Conservation (phyloP, 2,888 invertebrate genomes). For the Caenorhabditis auriculariae region DNA sequence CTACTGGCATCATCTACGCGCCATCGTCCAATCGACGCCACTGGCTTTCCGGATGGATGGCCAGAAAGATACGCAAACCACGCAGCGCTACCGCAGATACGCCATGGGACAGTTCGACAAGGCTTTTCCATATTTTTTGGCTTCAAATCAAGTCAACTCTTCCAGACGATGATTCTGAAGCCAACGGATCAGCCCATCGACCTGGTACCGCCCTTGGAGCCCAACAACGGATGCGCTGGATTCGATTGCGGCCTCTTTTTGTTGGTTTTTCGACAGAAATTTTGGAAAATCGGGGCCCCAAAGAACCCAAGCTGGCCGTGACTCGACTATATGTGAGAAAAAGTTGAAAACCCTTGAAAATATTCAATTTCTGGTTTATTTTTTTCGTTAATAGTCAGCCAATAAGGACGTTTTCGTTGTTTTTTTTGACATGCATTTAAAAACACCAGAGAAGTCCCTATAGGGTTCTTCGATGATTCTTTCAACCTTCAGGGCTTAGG, state of each 20-base stretch:
- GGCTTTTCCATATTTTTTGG: conserved; percentile 4
- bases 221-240: conserved; percentile 37
- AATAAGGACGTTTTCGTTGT: conserved; percentile 1
- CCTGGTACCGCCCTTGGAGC: conserved; percentile 9
- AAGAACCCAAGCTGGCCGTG: neutral
- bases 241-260: conserved; percentile 38
- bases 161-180: neutral
- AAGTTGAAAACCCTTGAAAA: too few relatives aligned
- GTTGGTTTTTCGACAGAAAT: conserved; percentile 11
- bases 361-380: too few relatives aligned
- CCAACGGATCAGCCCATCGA: neutral
- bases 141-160: neutral
- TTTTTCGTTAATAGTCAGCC: neutral
- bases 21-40: conserved; percentile 51
- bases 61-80: conserved; percentile 3
- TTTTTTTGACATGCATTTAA: too few relatives aligned
- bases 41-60: conserved; percentile 32
- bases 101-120: conserved; percentile 26
- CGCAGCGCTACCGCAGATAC: conserved; percentile 20
- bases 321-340: too few relatives aligned
- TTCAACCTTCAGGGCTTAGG: too few relatives aligned
- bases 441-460: too few relatives aligned
- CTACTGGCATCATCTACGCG: conserved; percentile 58
- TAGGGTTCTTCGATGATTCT: too few relatives aligned
- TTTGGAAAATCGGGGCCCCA: too few relatives aligned